Evolutionary conservation across 2,113 vertebrate species (phyloP), one percentile per base, ranked within the genome.

Genomic region (Siniperca knerii): DNA sequence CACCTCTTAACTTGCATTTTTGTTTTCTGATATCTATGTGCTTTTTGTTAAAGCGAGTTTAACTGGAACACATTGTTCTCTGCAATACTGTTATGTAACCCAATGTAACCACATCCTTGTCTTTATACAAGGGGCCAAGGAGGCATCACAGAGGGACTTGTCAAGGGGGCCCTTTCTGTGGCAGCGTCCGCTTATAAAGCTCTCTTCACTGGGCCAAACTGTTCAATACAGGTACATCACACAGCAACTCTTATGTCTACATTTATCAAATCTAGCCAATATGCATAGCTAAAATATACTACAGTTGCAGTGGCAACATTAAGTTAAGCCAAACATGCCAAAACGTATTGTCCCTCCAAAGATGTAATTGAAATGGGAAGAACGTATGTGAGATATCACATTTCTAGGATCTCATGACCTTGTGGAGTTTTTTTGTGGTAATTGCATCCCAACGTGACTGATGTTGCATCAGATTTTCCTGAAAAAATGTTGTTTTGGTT

Each of bases 111-210:
- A 77, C 76, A 57, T 44, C 71, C 55, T 55, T 81, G 69, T 90
- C 11, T 82, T 65, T 48, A 20, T n/a, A 55, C 40, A 88, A 80
- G 91, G 77, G 87, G 73, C 79, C 94, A 94, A 35, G 83, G 95
- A 90, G 96, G 98, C 93, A 97, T 99, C 91, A 97, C 98, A 40
- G 98, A 97, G 91, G 98, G 97, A 23, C 93, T 99, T 0, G 93
- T 99, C 85, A 99, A 99, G 80, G 98, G 98, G 83, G 98, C 98
- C n/a, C 94, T 99, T 69, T 99, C 98, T 29, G 98, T 99, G 77
- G 98, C 98, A 73, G 97, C 98, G n/a, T 99, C 98, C 68, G 98
- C 98, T 46, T 99, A 99, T 85, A 99, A 99, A 92, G 98, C 97
- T 64, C 95, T 99, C 13, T 99, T 99, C 95, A 97, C 98, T 83